phyloP scores from a whole-genome alignment of 2,888 invertebrate species.

The Venusia cambrica region DNA sequence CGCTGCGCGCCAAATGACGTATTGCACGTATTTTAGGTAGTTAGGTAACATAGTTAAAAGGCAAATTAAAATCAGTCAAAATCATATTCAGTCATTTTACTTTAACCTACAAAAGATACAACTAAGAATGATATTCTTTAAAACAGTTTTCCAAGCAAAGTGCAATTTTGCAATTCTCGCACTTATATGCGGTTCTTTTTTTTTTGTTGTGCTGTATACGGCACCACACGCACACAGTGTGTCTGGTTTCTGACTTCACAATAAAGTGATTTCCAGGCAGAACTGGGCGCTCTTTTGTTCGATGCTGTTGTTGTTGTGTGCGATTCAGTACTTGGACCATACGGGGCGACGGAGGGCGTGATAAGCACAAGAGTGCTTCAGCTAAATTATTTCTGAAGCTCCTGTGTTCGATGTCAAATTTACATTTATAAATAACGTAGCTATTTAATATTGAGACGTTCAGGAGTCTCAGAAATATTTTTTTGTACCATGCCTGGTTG shows the following conservation, averaged over 20 bases:
- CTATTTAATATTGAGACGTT: conserved; percentile 23
- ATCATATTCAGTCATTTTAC: too few relatives aligned
- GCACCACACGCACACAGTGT: background rate
- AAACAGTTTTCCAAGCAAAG: too few relatives aligned
- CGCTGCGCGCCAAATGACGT: too few relatives aligned
- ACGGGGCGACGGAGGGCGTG: background rate
- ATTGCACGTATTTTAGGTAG: too few relatives aligned
- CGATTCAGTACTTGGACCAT: background rate
- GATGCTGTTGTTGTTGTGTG: background rate
- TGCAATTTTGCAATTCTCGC: background rate
- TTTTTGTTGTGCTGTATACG: background rate
- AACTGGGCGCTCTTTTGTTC: background rate
- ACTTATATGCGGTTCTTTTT: background rate
- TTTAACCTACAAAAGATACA: too few relatives aligned
- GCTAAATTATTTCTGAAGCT: conserved; percentile 2
- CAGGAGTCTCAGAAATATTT: conserved; percentile 27
- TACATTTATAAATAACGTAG: conserved; percentile 1
- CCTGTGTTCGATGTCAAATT: conserved; percentile 1
- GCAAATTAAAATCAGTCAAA: too few relatives aligned
- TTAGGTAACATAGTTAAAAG: too few relatives aligned
- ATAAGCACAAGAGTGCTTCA: conserved; percentile 1
- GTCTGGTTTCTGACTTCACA: background rate
- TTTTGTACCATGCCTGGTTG: conserved; percentile 25
- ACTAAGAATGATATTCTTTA: too few relatives aligned
- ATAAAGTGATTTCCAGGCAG: conserved; percentile 1